Conservation (phyloP, 2,888 invertebrate genomes). For the Gasteruption jaculator region DNA sequence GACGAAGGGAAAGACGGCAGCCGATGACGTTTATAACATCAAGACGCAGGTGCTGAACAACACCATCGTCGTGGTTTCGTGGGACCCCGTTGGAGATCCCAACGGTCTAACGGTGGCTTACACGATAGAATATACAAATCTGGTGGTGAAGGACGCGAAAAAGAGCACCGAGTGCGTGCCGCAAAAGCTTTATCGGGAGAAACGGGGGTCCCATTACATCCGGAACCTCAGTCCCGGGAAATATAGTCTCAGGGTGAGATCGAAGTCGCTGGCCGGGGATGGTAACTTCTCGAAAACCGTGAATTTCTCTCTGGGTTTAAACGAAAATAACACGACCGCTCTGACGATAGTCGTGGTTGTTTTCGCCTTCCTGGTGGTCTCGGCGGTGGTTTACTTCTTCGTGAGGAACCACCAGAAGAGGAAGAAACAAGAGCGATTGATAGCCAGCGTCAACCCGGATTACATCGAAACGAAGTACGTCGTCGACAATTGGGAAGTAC, state of each 20-base stretch:
- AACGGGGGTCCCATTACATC: constrained; percentile 35
- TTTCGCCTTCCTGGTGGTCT: constrained; percentile 24
- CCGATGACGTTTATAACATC: constrained; percentile 48
- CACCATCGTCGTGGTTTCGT: constrained; percentile 49
- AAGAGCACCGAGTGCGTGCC: constrained; percentile 55
- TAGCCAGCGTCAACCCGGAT: constrained; percentile 64
- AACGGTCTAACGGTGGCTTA: constrained; percentile 66
- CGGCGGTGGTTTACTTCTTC: constrained; percentile 31
- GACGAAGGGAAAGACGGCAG: constrained; percentile 49
- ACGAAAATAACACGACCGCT: constrained; percentile 20
- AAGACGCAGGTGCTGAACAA: constrained; percentile 32
- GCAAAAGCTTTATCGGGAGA: constrained; percentile 33
- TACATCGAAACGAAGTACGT: constrained; percentile 59
- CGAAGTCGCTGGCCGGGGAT: constrained; percentile 60
- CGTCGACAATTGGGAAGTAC: constrained; percentile 70
- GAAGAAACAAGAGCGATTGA: constrained; percentile 49
- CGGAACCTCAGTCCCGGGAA: constrained; percentile 55
- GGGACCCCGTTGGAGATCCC: constrained; percentile 61
- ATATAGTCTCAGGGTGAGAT: constrained; percentile 58
- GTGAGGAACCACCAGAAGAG: constrained; percentile 40
- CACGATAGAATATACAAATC: constrained; percentile 55
- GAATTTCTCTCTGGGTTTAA: constrained; percentile 30
- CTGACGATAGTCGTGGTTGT: constrained; percentile 28
- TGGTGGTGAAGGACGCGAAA: constrained; percentile 44
- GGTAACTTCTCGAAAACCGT: constrained; percentile 45